Base-by-base conservation (phyloP, 1,140 invertebrate species). In the Tyrophagus putrescentiae region DNA sequence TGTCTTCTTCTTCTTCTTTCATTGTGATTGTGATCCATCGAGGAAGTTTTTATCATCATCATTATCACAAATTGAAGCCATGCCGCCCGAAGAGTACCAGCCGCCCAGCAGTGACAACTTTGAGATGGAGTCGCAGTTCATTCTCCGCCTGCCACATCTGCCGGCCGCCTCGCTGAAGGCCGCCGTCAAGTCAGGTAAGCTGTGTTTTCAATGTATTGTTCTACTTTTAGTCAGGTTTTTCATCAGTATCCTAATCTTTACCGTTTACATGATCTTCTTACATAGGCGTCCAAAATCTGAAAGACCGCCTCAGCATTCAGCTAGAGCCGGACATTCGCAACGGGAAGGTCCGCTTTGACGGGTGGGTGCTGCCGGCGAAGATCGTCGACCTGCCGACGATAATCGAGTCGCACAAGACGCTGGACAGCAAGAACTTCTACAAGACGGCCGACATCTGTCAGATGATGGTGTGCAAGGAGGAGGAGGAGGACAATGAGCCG, bases 401-500 rank as follows among this genome's bases (percentile, higher is more conserved):
- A 4, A 81, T 94, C 29, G 93, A 97, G 73, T 87, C 87, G 5
- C 74, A 89, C n/a, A 98, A 98, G 77, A 96, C 91, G 6, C 91
- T 95, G 57, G 93, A 98, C 68, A 83, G 80, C 60, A 97, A 95
- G 73, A 93, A 84, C 68, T 92, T 96, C 67, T 97, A 97, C 69
- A 97, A 97, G 77, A 92, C 90, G 16, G 91, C 91, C 0, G 92
- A 97, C 73, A 84, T 97, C 66, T 89, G 86, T 70, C 62, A 84
- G 79, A 81, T 92, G 74, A 62, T 82, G 54, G 78, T 91, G 44
- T 91, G 87, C 65, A 87, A 85, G 75, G 85, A 89, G 60, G n/a
- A n/a, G n/a, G n/a, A n/a, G n/a, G n/a, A n/a, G n/a, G 72, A 72
- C 21, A 66, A 69, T 44, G 84, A 87, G 44, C 84, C 87, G 68